Evolutionary conservation across 2,888 invertebrate species (phyloP).

Genomic region (Cataglyphis rosenhaueri): DNA sequence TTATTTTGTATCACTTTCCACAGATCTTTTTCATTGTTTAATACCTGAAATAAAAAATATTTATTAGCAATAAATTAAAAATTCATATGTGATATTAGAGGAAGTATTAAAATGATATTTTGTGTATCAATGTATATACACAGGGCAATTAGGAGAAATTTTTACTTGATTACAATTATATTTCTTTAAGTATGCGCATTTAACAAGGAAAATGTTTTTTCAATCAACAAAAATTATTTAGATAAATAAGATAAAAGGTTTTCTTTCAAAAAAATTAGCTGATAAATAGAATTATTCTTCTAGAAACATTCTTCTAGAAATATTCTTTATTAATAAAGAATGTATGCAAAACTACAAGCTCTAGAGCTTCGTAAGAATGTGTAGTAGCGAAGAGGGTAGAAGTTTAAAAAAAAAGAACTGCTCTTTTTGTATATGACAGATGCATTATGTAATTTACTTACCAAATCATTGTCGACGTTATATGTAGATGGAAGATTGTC

Average conservation of each 20-base stretch:
- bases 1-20: conserved; percentile 68
- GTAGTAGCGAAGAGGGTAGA: not conserved
- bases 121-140: not conserved
- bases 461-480: conserved; percentile 69
- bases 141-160: not conserved
- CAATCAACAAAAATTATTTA: no score
- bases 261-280: no score
- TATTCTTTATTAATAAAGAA: not conserved
- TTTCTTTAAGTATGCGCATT: not conserved
- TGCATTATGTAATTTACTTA: conserved; percentile 41
- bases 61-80: conserved; percentile 20
- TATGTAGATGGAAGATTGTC: conserved; percentile 87
- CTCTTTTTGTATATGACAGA: not conserved
- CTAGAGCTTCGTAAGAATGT: not conserved
- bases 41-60: conserved; percentile 58
- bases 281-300: no score
- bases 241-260: no score
- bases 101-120: not conserved
- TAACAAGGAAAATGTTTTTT: not conserved
- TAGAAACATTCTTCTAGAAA: no score
- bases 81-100: not conserved
- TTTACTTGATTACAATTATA: not conserved
- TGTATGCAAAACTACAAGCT: not conserved
- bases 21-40: conserved; percentile 73
- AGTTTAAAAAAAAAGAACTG: not conserved